These are phyloP conservation scores for Melopsittacus undulatus DNA, from an alignment of 2,797 vertebrate species.

Conservation along the genomic window DNA sequence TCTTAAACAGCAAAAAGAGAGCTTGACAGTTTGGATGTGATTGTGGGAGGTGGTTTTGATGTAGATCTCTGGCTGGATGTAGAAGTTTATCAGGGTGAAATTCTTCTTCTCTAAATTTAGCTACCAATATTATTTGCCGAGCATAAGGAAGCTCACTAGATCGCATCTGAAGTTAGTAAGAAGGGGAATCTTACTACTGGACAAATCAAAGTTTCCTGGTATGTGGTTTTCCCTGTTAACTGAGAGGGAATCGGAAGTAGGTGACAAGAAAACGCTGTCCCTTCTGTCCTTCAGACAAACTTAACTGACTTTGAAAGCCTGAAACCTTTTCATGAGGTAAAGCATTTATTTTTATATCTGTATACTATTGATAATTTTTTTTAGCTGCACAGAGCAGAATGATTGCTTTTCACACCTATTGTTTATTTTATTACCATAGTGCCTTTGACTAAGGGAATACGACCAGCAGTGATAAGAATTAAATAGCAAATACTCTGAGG, in stretches of 20 bases:
- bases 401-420: neutral
- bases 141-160: neutral
- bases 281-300: neutral
- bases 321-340: neutral
- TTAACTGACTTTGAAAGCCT: neutral
- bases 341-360: neutral
- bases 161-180: neutral
- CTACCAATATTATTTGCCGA: neutral
- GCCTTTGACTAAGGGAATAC: neutral
- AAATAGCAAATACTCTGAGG: neutral
- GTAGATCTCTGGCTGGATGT: neutral
- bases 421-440: neutral
- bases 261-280: neutral
- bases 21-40: neutral
- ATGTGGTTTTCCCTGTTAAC: neutral
- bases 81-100: neutral
- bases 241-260: neutral
- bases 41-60: neutral
- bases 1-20: neutral
- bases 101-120: neutral
- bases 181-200: neutral
- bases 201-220: neutral
- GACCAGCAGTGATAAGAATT: neutral
- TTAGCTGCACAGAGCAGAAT: neutral
- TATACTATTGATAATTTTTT: neutral